These are phyloP conservation scores for Lasioglossum pauxillum DNA, from an alignment of 2,888 invertebrate genomes.

Conservation along the genomic window DNA sequence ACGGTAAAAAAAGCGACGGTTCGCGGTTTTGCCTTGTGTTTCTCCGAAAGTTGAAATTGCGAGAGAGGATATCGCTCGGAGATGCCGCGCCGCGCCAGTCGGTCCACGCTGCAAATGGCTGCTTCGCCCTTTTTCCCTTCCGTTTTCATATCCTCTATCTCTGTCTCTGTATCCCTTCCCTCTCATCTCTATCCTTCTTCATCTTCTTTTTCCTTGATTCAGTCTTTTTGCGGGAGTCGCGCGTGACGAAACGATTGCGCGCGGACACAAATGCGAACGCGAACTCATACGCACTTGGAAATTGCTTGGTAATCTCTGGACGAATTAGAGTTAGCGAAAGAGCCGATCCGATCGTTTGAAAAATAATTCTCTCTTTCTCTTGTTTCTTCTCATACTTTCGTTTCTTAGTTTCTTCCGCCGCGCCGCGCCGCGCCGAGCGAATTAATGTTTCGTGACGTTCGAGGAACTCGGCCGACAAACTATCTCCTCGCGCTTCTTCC, in stretches of 20 bases:
- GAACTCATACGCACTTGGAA: slow-evolving; percentile 20
- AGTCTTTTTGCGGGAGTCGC: not conserved
- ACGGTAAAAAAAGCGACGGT: slow-evolving; percentile 71
- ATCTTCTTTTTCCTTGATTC: slow-evolving; percentile 19
- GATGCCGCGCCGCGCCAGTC: slow-evolving; percentile 48
- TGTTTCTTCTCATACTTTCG: not conserved
- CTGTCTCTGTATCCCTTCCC: not conserved
- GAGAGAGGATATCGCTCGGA: slow-evolving; percentile 67
- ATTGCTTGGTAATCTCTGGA: slow-evolving; percentile 1
- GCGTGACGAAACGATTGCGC: slow-evolving; percentile 21
- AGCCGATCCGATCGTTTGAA: not conserved
- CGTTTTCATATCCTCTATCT: not conserved
- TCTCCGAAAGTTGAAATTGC: slow-evolving; percentile 80
- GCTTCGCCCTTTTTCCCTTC: slow-evolving; percentile 18
- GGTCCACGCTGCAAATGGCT: slow-evolving; percentile 46
- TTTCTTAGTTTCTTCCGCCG: not conserved
- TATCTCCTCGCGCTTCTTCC: not conserved
- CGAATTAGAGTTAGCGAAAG: not conserved
- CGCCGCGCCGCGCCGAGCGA: not conserved
- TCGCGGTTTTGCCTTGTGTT: slow-evolving; percentile 76
- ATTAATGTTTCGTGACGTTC: slow-evolving; percentile 14
- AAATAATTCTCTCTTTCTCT: not conserved
- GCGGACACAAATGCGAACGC: not conserved
- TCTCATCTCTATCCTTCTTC: not conserved
- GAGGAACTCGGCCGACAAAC: not conserved